These are phyloP conservation scores for Oryctolagus cuniculus DNA, from an alignment of 2,113 vertebrate genomes.

Conservation along the genomic window mOryCun1.1 NC_091435.1:108330001-108330500, in stretches of 20 bases:
- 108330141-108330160: background rate
- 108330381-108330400: background rate
- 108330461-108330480: constrained; percentile 1
- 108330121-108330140: constrained; percentile 38
- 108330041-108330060: background rate
- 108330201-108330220: background rate
- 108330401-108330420: constrained; percentile 4
- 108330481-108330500: background rate
- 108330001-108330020: constrained; percentile 18
- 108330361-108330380: background rate
- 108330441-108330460: background rate
- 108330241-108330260: background rate
- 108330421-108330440: background rate
- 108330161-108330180: background rate
- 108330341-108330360: background rate
- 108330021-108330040: background rate
- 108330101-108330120: constrained; percentile 32
- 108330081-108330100: constrained; percentile 44
- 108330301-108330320: background rate
- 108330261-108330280: background rate
- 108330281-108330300: background rate
- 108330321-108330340: background rate
- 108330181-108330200: background rate
- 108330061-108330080: constrained; percentile 13
- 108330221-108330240: background rate